phyloP scores from a whole-genome alignment of 2,113 vertebrate species.

The Engystomops pustulosus region DNA sequence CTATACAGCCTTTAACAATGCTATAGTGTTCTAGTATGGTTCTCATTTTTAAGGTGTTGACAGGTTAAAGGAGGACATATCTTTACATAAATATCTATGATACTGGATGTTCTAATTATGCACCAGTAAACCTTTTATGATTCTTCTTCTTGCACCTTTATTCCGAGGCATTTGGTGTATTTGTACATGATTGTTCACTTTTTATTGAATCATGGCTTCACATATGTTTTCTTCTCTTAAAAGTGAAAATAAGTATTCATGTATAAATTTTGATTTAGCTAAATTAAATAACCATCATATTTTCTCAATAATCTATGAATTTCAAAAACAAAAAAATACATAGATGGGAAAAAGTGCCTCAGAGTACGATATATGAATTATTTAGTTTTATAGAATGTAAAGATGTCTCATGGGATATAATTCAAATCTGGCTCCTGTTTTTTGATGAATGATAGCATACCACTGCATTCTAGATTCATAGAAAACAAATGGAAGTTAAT shows the following conservation, averaged over 20 bases:
- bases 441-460: conserved; percentile 49
- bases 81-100: too few species aligned
- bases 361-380: conserved; percentile 45
- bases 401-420: conserved; percentile 43
- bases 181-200: too few species aligned
- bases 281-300: background rate
- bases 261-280: background rate
- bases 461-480: conserved; percentile 52
- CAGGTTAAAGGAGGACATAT: too few species aligned
- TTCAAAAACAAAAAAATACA: conserved; percentile 33
- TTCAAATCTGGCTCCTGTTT: conserved; percentile 52
- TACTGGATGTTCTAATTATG: too few species aligned
- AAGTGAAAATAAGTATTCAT: background rate
- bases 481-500: conserved; percentile 58
- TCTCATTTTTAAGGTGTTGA: too few species aligned
- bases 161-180: too few species aligned
- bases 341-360: background rate
- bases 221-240: too few species aligned
- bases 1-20: too few species aligned
- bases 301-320: conserved; percentile 6
- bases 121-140: too few species aligned
- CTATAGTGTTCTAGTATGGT: too few species aligned
- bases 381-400: conserved; percentile 48
- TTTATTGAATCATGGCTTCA: too few species aligned
- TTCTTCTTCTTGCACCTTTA: too few species aligned